Base-by-base conservation (phyloP, 2,113 vertebrate genomes). In the Poicephalus gulielmi region DNA sequence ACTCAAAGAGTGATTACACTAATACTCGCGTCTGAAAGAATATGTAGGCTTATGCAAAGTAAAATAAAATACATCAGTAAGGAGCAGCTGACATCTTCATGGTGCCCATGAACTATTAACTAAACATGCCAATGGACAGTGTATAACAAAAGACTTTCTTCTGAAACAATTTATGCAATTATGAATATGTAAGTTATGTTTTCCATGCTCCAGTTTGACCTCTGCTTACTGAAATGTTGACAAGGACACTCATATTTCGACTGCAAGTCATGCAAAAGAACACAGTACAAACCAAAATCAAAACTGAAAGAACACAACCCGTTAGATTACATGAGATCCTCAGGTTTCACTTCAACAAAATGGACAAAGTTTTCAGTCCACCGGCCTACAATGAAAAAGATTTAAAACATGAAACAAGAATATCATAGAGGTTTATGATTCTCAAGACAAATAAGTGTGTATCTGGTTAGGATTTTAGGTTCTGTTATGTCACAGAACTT, bases 101-200 rank as follows among this genome's bases (percentile, higher is more conserved):
- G 22, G 39, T 66, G 41, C 22, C 53, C 47, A 70, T 57, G 11
- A 93, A 37, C 78, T 66, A 83, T 79, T 84, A 85, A 68, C 49
- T 37, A 69, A 94, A 77, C 50, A 52, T 47, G 69, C 33, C 71
- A 75, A 84, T 37, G 33, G 73, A 24, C 24, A 91, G 37, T 30
- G 44, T 17, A 17, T 30, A 70, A 73, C 60, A 69, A 35, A 77
- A 94, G 71, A 71, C 68, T 44, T 92, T 70, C 11, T 92, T 95
- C 78, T 43, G 33, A 55, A 47, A 86, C 68, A 92, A 93, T 81
- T 93, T 68, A 92, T 96, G 79, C 93, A 83, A 83, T 39, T 83
- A 94, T 93, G 93, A 96, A 93, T 95, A 96, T 63, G 59, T 70
- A 95, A 90, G 71, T 85, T 87, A 46, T 24, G n/a, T 86, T 90